Conservation (phyloP, 2,888 invertebrate species). For the Petrolisthes manimaculis region DNA sequence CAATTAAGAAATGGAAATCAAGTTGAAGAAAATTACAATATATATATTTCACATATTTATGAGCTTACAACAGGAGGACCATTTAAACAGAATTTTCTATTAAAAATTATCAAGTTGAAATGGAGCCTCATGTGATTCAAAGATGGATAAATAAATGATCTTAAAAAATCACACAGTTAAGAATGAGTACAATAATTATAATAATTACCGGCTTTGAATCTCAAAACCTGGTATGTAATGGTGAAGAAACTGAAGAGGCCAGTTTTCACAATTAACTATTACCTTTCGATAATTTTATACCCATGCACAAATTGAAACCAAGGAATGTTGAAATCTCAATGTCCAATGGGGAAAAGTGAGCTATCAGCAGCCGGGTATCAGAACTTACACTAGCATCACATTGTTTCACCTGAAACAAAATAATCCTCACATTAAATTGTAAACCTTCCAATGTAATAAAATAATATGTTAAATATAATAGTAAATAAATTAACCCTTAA, state of each 20-base stretch:
- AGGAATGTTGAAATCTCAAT: slow-evolving; percentile 60
- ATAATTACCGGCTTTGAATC: slow-evolving; percentile 38
- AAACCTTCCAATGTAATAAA: not conserved
- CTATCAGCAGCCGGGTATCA: slow-evolving; percentile 60
- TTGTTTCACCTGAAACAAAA: slow-evolving; percentile 57
- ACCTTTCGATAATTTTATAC: slow-evolving; percentile 46
- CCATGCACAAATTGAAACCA: slow-evolving; percentile 54
- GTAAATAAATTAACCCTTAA: not conserved
- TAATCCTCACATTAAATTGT: not conserved
- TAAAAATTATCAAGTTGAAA: slow-evolving; percentile 25
- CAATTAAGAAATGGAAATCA: slow-evolving; percentile 53
- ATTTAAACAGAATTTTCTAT: not conserved
- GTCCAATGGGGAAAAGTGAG: slow-evolving; percentile 62
- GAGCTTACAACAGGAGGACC: slow-evolving; percentile 39
- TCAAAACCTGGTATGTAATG: slow-evolving; percentile 42
- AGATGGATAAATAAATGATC: slow-evolving; percentile 36
- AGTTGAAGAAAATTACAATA: slow-evolving; percentile 46
- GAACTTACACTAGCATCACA: slow-evolving; percentile 64
- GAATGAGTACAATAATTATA: slow-evolving; percentile 42
- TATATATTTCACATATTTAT: slow-evolving; percentile 36
- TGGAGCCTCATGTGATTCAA: slow-evolving; percentile 49
- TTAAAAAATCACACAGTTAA: slow-evolving; percentile 47
- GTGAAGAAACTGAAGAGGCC: slow-evolving; percentile 43
- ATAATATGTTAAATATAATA: not conserved
- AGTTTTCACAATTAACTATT: slow-evolving; percentile 37